Evolutionary conservation across 1,140 invertebrate genomes (phyloP).

Genomic region (Euschistus heros): DNA sequence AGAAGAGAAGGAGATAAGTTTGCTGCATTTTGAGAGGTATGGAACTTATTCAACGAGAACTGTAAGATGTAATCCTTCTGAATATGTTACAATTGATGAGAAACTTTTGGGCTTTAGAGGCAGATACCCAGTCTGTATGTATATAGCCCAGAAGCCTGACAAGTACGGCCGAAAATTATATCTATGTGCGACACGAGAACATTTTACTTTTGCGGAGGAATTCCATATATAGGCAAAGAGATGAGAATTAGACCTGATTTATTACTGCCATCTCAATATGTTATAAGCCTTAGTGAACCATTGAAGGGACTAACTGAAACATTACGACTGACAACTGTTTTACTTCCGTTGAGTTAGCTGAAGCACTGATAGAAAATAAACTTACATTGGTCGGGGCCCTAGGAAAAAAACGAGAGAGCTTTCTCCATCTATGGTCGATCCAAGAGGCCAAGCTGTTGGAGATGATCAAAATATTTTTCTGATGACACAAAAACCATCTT

Average conservation of each 20-base stretch:
- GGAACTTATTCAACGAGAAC: no score
- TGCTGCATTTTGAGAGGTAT: no score
- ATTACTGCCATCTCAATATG: slow-evolving; percentile 13
- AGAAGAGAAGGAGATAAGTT: background rate
- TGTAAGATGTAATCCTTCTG: slow-evolving; percentile 25
- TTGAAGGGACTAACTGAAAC: slow-evolving; percentile 25
- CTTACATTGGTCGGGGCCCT: slow-evolving; percentile 27
- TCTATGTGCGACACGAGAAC: slow-evolving; percentile 33
- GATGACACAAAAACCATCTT: no score
- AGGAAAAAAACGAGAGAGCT: no score
- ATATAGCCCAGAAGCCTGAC: slow-evolving; percentile 40
- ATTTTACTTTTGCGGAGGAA: slow-evolving; percentile 34
- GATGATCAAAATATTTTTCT: no score
- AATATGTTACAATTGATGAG: slow-evolving; percentile 32
- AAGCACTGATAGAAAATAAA: slow-evolving; percentile 23
- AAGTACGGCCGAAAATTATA: slow-evolving; percentile 40
- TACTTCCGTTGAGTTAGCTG: slow-evolving; percentile 23
- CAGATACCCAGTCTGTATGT: slow-evolving; percentile 34
- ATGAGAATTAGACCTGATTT: slow-evolving; percentile 34
- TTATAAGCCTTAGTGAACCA: slow-evolving; percentile 21
- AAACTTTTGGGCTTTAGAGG: slow-evolving; percentile 35
- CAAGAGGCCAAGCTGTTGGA: no score
- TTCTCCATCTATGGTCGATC: no score
- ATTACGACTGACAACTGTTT: slow-evolving; percentile 30
- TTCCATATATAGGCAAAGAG: no score